Base-by-base conservation (phyloP, 2,113 vertebrate species). In the Callaeas wilsoni region DNA sequence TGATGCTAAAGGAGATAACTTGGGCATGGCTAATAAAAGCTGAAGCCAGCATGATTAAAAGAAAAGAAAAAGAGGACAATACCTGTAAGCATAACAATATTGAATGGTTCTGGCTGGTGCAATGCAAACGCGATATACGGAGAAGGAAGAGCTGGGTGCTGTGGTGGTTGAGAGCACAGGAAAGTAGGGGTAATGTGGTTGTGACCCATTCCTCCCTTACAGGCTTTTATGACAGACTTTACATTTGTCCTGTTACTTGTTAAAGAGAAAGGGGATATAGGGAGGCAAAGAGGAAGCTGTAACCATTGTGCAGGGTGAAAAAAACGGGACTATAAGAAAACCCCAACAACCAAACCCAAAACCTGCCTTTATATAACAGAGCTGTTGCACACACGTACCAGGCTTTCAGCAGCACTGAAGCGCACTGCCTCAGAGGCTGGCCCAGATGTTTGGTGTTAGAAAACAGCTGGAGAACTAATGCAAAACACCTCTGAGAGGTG, bases 91-190 rank as follows among this genome's bases (percentile, higher is more conserved):
- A 5, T 29, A 33, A 52, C 6, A 39, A 32, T 55, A 49, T n/a
- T 55, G 88, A 32, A 21, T 6, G 13, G 21, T 62, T 53, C 78
- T 91, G 76, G 29, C 50, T 86, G 53, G 18, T 46, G 63, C 9
- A 1, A 11, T 2, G 0, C n/a, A 33, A 83, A 22, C 0, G 0
- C n/a, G 27, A 19, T 4, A 37, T 44, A 5, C 15, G 17, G 52
- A 55, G 56, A n/a, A 89, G 41, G 75, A 68, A 60, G 33, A 77
- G 37, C 64, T 13, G 13, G 22, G 21, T 64, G 64, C 59, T 30
- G 8, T 32, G 35, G 30, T 71, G 44, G 7, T 20, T 23, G 16
- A 57, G 29, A 57, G 44, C 33, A 50, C 37, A 10, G 68, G 69
- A n/a, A 52, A 26, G 22, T 7, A 32, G 39, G 33, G 37, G 4